These are phyloP conservation scores for Apodemia zela DNA, from an alignment of 2,888 invertebrate genomes.

Conservation along the genomic window DNA sequence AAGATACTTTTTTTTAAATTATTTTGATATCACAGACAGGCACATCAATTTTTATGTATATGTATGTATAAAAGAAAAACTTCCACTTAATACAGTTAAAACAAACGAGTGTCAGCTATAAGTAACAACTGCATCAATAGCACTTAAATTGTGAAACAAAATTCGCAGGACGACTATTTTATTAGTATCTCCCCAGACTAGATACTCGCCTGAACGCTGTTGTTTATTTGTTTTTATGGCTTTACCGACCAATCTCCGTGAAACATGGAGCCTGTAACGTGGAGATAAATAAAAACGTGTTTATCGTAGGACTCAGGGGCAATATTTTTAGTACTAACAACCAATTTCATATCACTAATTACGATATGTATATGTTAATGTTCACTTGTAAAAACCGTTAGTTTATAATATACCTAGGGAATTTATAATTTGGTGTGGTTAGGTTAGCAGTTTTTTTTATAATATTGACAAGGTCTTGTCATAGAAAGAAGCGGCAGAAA, in stretches of 20 bases:
- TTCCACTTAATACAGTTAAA: too few species aligned
- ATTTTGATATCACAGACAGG: too few species aligned
- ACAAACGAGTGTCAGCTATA: not conserved
- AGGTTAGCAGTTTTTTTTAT: too few species aligned
- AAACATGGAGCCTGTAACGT: not conserved
- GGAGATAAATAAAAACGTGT: not conserved
- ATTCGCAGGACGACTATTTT: not conserved
- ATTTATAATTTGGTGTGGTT: too few species aligned
- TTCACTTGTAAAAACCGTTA: too few species aligned
- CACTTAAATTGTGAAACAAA: not conserved
- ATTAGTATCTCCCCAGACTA: constrained; percentile 1
- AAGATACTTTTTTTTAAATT: too few species aligned
- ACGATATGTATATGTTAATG: not conserved
- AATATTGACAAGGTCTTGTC: too few species aligned
- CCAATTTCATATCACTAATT: not conserved
- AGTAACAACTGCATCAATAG: not conserved
- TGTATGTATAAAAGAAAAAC: too few species aligned
- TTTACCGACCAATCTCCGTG: not conserved
- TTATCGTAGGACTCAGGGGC: not conserved
- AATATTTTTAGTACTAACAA: not conserved
- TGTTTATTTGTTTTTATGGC: not conserved
- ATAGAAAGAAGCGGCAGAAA: too few species aligned
- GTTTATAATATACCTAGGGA: too few species aligned
- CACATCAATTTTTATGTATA: too few species aligned
- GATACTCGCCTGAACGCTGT: not conserved